A percentile compares a stretch with the other conserved stretches of the same genome.
Conservation (phyloP, 1,140 invertebrate genomes). For the Ditylenchus dipsaci region DNA sequence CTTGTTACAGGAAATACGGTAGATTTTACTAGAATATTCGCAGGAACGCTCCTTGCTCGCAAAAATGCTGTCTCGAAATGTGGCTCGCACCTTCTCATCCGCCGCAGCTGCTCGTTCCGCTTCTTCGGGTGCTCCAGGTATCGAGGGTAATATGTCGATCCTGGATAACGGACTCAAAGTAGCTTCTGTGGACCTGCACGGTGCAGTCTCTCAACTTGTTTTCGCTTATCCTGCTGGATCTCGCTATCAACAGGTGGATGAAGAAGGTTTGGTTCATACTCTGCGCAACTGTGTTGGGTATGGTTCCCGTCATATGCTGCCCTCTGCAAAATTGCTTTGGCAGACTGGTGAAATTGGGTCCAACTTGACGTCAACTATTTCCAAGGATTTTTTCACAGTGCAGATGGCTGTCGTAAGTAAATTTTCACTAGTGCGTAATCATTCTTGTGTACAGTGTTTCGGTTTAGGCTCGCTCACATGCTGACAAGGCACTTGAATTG, state of each 20-base stretch:
- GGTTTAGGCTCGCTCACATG: conserved; percentile 37
- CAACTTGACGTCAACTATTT: conserved; percentile 26
- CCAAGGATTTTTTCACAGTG: conserved; percentile 46
- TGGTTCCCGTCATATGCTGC: conserved; percentile 46
- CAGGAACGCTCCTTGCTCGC: too few relatives aligned
- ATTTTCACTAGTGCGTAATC: conserved; percentile 2
- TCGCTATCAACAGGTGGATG: conserved; percentile 51
- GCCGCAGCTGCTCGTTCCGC: background rate
- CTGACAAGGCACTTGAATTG: conserved; percentile 47
- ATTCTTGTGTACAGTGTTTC: background rate
- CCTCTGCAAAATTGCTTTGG: conserved; percentile 53
- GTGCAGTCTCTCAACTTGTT: conserved; percentile 48
- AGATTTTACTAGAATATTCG: too few relatives aligned
- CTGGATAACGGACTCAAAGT: conserved; percentile 47
- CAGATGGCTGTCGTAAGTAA: conserved; percentile 44
- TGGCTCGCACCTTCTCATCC: background rate
- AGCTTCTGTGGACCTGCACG: conserved; percentile 47
- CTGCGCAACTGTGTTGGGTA: conserved; percentile 50
- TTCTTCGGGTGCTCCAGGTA: conserved; percentile 1
- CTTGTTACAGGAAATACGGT: too few relatives aligned
- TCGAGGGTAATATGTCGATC: conserved; percentile 44
- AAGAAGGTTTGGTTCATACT: conserved; percentile 48
- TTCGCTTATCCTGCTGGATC: conserved; percentile 54
- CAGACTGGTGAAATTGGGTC: conserved; percentile 41
- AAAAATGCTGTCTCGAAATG: background rate